These are phyloP conservation scores for Lordiphosa stackelbergi DNA, from an alignment of 1,140 invertebrate genomes.

Conservation along the genomic window DNA sequence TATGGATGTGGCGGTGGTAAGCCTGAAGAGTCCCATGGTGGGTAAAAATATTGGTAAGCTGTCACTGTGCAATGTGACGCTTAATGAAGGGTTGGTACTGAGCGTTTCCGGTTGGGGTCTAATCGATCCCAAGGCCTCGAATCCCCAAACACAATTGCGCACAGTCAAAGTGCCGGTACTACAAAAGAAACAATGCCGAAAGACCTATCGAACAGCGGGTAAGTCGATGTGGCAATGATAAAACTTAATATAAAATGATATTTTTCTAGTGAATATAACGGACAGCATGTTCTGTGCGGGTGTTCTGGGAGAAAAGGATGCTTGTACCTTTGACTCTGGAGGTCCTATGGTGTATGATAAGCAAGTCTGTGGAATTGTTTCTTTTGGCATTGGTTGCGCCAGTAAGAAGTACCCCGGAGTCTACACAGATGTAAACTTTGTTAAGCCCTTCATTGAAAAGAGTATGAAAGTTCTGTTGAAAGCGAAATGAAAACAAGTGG, in stretches of 20 bases:
- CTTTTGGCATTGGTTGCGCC: slow-evolving; percentile 61
- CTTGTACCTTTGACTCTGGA: slow-evolving; percentile 62
- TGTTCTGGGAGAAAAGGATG: slow-evolving; percentile 38
- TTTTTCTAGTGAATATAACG: slow-evolving; percentile 16
- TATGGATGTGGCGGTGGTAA: slow-evolving; percentile 53
- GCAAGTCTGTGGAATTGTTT: slow-evolving; percentile 60
- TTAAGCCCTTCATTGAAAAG: slow-evolving; percentile 59
- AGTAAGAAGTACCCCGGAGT: slow-evolving; percentile 51
- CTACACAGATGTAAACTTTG: slow-evolving; percentile 51
- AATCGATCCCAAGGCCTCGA: background rate
- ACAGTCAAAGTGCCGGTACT: slow-evolving; percentile 41
- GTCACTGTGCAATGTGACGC: slow-evolving; percentile 13
- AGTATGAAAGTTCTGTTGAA: slow-evolving; percentile 6
- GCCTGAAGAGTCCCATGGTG: slow-evolving; percentile 8
- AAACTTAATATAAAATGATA: background rate
- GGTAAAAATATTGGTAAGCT: slow-evolving; percentile 15
- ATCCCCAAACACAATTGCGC: slow-evolving; percentile 21
- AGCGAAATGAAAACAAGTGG: too few relatives aligned
- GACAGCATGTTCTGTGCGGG: slow-evolving; percentile 57
- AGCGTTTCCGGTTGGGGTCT: slow-evolving; percentile 56
- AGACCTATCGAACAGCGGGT: slow-evolving; percentile 23
- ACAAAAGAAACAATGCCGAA: slow-evolving; percentile 15
- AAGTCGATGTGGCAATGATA: background rate
- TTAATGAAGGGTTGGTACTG: background rate
- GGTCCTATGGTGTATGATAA: slow-evolving; percentile 42